A percentile compares a stretch with the other conserved stretches of the same genome.
These are phyloP conservation scores for Orthosia cruda DNA, from an alignment of 2,888 invertebrate genomes.

Conservation along the genomic window DNA sequence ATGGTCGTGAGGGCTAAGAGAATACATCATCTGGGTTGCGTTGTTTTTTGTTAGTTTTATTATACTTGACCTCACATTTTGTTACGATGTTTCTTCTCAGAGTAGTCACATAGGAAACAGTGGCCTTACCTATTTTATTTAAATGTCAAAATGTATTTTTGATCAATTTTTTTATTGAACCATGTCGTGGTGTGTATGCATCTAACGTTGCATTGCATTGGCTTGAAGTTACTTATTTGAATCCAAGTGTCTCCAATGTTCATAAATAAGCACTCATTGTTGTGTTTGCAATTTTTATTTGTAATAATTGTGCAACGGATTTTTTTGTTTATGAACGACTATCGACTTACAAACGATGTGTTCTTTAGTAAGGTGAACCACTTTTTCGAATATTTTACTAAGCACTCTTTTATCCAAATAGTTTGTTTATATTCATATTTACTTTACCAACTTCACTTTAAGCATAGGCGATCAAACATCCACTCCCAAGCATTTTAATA, in stretches of 20 bases:
- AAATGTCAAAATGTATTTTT: no score
- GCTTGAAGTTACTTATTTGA: background rate
- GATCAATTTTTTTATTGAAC: no score
- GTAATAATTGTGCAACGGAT: no score
- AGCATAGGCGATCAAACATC: background rate
- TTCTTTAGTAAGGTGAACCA: background rate
- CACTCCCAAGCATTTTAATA: constrained; percentile 70
- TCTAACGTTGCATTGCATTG: background rate
- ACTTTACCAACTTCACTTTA: constrained; percentile 7
- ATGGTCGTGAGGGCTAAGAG: constrained; percentile 28
- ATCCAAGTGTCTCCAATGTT: background rate
- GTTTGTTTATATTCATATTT: constrained; percentile 8
- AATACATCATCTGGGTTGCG: constrained; percentile 36
- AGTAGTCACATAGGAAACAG: no score
- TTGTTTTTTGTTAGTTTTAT: constrained; percentile 14
- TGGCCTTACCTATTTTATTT: no score
- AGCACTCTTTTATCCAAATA: constrained; percentile 1
- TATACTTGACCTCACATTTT: background rate
- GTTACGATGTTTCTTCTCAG: background rate
- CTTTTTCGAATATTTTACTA: background rate
- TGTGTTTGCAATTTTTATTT: background rate
- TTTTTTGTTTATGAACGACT: no score
- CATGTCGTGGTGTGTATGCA: background rate
- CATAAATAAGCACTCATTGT: background rate
- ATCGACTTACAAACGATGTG: no score